Percentiles rank a stretch among this genome's conserved stretches.
These are phyloP conservation scores for Verasper variegatus DNA, from an alignment of 2,113 vertebrate species.

Conservation along the genomic window DNA sequence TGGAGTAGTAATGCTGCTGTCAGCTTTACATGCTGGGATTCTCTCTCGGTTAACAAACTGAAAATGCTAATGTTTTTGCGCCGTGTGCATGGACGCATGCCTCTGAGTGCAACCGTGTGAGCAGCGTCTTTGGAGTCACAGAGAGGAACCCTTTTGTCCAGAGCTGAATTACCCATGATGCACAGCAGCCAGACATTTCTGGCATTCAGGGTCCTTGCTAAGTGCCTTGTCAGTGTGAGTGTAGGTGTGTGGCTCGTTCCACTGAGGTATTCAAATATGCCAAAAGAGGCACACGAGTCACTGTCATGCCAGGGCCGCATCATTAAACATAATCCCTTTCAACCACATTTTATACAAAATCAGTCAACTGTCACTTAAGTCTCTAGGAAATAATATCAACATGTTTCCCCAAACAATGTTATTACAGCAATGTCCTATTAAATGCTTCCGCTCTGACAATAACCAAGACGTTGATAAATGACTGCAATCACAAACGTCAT, in stretches of 20 bases:
- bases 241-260: conserved; percentile 9
- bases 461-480: conserved; percentile 58
- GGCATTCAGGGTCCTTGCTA: conserved; percentile 56
- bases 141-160: conserved; percentile 39
- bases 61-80: conserved; percentile 40
- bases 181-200: conserved; percentile 50
- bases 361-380: conserved; percentile 11
- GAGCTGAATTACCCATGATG: conserved; percentile 59
- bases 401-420: conserved; percentile 11
- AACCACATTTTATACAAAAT: conserved; percentile 14
- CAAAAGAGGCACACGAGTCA: not conserved
- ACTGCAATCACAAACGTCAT: conserved; percentile 49
- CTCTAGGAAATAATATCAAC: conserved; percentile 14
- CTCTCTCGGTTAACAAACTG: conserved; percentile 29
- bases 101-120: not conserved
- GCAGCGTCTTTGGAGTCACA: conserved; percentile 34
- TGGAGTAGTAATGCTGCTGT: conserved; percentile 40
- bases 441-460: conserved; percentile 24
- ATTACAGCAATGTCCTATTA: conserved; percentile 1
- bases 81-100: not conserved
- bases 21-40: conserved; percentile 37
- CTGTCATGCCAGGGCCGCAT: not conserved
- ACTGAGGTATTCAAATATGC: not conserved
- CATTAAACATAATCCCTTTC: not conserved
- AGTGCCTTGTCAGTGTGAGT: conserved; percentile 49